Percentiles rank a stretch among this genome's conserved stretches.
Conservation (phyloP, 2,113 vertebrate species). For the Albula goreensis region DNA sequence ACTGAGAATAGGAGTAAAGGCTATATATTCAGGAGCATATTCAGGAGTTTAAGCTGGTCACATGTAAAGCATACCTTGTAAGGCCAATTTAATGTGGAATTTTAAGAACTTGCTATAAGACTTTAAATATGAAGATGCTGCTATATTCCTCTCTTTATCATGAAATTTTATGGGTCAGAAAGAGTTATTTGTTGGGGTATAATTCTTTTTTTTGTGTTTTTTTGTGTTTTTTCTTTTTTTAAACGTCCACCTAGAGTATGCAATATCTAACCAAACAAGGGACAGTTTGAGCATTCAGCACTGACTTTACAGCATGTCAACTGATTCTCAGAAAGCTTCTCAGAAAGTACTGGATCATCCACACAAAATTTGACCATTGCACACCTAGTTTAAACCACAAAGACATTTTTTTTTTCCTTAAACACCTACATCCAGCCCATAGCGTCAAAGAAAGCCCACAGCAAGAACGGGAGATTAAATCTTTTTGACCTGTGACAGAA, state of each 20-base stretch:
- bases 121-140: not conserved
- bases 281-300: not conserved
- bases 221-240: not conserved
- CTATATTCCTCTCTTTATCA: not conserved
- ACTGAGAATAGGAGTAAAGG: conserved; percentile 1
- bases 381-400: not conserved
- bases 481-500: not conserved
- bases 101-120: not conserved
- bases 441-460: not conserved
- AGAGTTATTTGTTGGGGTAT: not conserved
- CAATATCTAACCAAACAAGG: not conserved
- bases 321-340: not conserved
- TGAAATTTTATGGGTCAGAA: not conserved
- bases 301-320: not conserved
- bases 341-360: not conserved
- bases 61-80: not conserved
- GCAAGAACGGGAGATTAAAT: not conserved
- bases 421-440: not conserved
- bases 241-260: not conserved
- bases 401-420: not conserved
- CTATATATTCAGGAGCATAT: not conserved
- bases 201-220: not conserved
- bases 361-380: not conserved
- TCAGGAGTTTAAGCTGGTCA: not conserved
- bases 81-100: not conserved